These are phyloP conservation scores for Anas bahamensis DNA, from an alignment of 2,797 vertebrate genomes.

Conservation along the genomic window DNA sequence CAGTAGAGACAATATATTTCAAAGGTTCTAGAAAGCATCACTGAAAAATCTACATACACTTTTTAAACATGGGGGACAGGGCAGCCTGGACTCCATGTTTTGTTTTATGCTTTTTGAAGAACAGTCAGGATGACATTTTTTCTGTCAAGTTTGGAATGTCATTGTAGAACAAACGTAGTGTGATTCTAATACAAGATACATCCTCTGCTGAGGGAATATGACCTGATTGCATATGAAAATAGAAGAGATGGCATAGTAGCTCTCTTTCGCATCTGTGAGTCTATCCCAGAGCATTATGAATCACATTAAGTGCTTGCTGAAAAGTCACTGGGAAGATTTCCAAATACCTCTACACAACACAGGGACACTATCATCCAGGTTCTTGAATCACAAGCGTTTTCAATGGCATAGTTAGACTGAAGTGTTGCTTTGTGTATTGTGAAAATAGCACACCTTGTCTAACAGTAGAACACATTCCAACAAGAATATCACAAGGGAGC, in stretches of 20 bases:
- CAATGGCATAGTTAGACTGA: not conserved
- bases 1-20: not conserved
- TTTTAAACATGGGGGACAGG: not conserved
- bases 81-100: not conserved
- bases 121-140: not conserved
- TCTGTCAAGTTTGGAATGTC: not conserved
- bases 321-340: constrained; percentile 45
- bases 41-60: not conserved
- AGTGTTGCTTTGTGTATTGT: not conserved
- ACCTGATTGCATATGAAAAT: not conserved
- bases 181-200: not conserved
- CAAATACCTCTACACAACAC: constrained; percentile 7
- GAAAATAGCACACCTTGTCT: not conserved
- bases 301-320: constrained; percentile 12
- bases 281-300: not conserved
- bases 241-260: constrained; percentile 9
- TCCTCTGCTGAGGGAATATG: not conserved
- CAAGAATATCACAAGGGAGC: not conserved
- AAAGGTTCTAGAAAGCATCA: not conserved
- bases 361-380: not conserved
- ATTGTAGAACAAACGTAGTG: not conserved
- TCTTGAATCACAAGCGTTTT: not conserved
- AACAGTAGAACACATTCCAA: not conserved
- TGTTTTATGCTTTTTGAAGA: not conserved
- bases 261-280: constrained; percentile 18